Evolutionary conservation across 2,888 invertebrate species (phyloP).

Genomic region (Erebia aethiops): DNA sequence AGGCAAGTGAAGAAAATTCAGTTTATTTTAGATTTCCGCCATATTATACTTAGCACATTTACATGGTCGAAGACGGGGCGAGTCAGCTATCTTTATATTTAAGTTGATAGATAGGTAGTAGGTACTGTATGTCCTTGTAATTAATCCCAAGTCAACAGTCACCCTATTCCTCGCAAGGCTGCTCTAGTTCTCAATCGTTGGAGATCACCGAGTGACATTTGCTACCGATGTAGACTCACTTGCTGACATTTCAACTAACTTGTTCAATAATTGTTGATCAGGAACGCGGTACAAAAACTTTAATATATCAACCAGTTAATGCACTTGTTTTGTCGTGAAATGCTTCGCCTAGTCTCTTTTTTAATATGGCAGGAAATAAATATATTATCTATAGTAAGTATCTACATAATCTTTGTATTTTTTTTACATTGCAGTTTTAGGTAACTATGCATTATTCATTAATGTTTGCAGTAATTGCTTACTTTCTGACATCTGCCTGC

Average conservation of each 20-base stretch:
- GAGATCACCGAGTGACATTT: conserved; percentile 47
- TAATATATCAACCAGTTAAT: conserved; percentile 19
- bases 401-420: too few species aligned
- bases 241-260: conserved; percentile 44
- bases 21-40: too few species aligned
- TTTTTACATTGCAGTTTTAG: too few species aligned
- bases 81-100: neutral
- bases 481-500: too few species aligned
- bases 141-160: conserved; percentile 21
- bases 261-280: conserved; percentile 35
- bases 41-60: too few species aligned
- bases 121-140: conserved; percentile 12
- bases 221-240: conserved; percentile 37
- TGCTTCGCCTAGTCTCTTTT: conserved; percentile 15
- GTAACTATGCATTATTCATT: too few species aligned
- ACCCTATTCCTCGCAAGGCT: conserved; percentile 37
- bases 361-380: conserved; percentile 12
- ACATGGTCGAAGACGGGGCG: too few species aligned
- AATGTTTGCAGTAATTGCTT: too few species aligned
- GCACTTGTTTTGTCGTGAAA: conserved; percentile 23
- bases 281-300: conserved; percentile 23
- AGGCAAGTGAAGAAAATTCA: too few species aligned
- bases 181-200: conserved; percentile 41
- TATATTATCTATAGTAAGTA: neutral
- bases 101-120: neutral